These are phyloP conservation scores for Cardiocondyla obscurior DNA, from an alignment of 1,140 invertebrate genomes.

Conservation along the genomic window DNA sequence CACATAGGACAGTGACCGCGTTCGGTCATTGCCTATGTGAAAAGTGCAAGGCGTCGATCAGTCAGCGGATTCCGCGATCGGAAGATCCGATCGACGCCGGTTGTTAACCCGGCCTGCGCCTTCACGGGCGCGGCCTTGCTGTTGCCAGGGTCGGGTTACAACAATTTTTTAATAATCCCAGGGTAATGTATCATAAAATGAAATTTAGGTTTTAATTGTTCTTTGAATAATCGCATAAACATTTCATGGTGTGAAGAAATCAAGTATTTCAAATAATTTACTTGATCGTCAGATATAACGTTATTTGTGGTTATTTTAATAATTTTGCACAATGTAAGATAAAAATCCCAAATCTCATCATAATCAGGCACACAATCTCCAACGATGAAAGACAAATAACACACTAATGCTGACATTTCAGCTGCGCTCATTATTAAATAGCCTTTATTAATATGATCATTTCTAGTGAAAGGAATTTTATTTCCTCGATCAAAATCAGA, in stretches of 20 bases:
- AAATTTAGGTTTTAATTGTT: background rate
- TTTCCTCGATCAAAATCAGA: background rate
- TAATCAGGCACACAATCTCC: background rate
- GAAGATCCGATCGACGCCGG: too few species aligned
- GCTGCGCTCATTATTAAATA: background rate
- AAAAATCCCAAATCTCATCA: background rate
- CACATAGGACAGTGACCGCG: too few species aligned
- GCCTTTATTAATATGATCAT: background rate
- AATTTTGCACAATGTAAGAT: background rate
- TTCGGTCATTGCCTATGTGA: too few species aligned
- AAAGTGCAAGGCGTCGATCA: too few species aligned
- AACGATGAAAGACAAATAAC: background rate
- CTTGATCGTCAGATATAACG: background rate
- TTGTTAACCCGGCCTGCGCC: too few species aligned
- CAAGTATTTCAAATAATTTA: background rate
- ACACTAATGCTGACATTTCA: background rate
- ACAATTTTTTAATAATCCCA: background rate
- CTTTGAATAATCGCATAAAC: background rate
- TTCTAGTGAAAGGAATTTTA: constrained; percentile 1
- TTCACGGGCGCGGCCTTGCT: too few species aligned
- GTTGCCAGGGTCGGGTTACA: too few species aligned
- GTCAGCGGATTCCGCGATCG: too few species aligned
- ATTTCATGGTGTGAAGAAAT: background rate
- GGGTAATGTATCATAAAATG: background rate
- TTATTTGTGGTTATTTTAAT: background rate